Conservation (phyloP, 2,113 vertebrate species). For the Vulpes vulpes region DNA sequence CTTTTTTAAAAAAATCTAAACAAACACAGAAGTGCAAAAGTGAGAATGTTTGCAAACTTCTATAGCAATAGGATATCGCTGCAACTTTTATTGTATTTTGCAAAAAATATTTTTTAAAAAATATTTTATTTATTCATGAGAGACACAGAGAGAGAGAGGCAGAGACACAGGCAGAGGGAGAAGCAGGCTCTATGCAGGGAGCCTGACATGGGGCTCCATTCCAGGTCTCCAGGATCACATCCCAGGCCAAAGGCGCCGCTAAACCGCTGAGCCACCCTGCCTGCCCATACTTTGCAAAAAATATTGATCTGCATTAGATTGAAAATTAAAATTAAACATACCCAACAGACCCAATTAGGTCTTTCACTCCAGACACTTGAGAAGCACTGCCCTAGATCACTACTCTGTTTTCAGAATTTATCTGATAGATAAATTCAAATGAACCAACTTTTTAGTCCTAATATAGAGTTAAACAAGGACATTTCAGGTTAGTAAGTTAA, state of each 20-base stretch:
- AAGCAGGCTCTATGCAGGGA: no score
- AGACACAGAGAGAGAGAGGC: no score
- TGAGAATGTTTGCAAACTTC: background rate
- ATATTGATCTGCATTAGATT: background rate
- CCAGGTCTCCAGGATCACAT: no score
- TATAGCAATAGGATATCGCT: background rate
- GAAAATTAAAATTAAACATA: slow-evolving; percentile 22
- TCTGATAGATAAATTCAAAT: background rate
- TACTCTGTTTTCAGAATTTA: background rate
- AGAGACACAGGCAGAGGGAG: no score
- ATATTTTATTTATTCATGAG: no score
- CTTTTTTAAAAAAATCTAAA: no score
- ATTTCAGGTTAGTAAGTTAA: background rate
- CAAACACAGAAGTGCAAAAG: background rate
- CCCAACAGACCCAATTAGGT: no score
- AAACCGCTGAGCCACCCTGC: no score
- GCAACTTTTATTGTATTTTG: background rate
- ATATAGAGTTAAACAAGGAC: background rate
- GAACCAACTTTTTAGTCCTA: background rate
- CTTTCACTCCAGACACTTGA: background rate
- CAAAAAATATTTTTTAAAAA: background rate
- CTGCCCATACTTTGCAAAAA: background rate
- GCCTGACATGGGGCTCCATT: no score
- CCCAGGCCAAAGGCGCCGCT: no score
- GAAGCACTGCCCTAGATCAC: slow-evolving; percentile 13